Conservation (phyloP, 2,797 vertebrate species). For the Pogoniulus pusillus region DNA sequence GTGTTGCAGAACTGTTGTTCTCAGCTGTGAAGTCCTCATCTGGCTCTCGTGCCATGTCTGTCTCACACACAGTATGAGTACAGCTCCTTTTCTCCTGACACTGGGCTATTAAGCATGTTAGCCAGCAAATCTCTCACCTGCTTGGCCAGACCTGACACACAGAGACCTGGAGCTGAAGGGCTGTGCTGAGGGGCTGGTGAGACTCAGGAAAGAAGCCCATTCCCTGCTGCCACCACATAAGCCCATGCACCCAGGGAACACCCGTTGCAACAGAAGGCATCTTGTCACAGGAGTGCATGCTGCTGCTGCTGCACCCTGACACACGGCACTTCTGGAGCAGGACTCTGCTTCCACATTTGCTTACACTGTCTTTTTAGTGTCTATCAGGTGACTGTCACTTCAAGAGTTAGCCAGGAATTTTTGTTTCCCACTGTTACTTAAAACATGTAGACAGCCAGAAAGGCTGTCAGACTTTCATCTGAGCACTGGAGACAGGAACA, state of each 20-base stretch:
- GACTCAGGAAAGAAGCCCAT: neutral
- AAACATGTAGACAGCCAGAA: neutral
- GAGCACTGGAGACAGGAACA: neutral
- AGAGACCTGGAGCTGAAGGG: neutral
- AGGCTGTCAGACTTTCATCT: neutral
- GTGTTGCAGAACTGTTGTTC: fast-evolving
- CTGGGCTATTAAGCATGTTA: fast-evolving
- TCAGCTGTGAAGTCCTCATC: neutral
- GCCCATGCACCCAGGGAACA: fast-evolving
- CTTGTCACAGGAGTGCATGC: too few species aligned
- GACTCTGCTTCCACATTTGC: neutral
- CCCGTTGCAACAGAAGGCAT: fast-evolving
- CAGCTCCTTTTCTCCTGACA: neutral
- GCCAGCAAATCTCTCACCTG: neutral
- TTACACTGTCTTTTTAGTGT: neutral
- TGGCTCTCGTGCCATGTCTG: fast-evolving
- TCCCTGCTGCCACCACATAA: fast-evolving
- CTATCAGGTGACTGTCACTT: neutral
- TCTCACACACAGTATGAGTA: neutral
- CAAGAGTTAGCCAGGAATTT: neutral
- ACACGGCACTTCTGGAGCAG: fast-evolving
- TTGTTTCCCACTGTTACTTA: fast-evolving
- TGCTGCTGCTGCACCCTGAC: neutral
- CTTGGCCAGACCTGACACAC: neutral
- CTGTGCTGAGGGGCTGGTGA: neutral